Evolutionary conservation across 2,113 vertebrate species (phyloP), one percentile per base, ranked within the genome.

Genomic region (Marmota flaviventris): DNA sequence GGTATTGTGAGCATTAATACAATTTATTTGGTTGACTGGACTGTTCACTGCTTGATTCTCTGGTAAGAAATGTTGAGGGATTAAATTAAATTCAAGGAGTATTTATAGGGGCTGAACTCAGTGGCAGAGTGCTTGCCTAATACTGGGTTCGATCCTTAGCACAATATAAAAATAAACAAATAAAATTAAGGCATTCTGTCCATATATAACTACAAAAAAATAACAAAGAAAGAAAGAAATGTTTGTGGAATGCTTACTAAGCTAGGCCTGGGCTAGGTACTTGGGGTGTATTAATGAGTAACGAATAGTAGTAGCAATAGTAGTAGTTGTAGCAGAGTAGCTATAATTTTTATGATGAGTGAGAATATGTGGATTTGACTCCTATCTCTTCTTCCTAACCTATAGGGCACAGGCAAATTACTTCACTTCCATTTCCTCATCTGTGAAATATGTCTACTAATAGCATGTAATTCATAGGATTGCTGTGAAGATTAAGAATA

Each of bases 401-500:
- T 39, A 67, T 45, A 61, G 48, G 61, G 14, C 20, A 72, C 27
- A 81, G 34, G 13, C 24, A 91, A 65, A 75, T 96, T 77, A 65
- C 48, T 84, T 87, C 48, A 82, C 12, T 56, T 96, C 6, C 63
- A 12, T 85, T 93, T 96, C 77, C 53, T 82, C 53, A 51, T 72
- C 22, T 92, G 37, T 91, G 72, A 95, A 79, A 83, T 88, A 67
- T 72, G 42, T 20, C 65, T 91, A 67, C n/a, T 61, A 75, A 79
- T 48, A 77, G 3, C 32, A 87, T 70, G 14, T 27, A n/a, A 87
- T 58, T 78, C 24, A 79, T 32, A 89, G 76, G 25, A 61, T 70
- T 87, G n/a, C n/a, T 95, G 18, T 87, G 42, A 95, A 42, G 34
- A 78, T 89, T 83, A 82, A 92, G 85, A 93, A 84, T 75, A 73